Percentiles rank a stretch among this genome's conserved stretches.
phyloP scores from a whole-genome alignment of 2,888 invertebrate species.

The Cheilosia grossa region DNA sequence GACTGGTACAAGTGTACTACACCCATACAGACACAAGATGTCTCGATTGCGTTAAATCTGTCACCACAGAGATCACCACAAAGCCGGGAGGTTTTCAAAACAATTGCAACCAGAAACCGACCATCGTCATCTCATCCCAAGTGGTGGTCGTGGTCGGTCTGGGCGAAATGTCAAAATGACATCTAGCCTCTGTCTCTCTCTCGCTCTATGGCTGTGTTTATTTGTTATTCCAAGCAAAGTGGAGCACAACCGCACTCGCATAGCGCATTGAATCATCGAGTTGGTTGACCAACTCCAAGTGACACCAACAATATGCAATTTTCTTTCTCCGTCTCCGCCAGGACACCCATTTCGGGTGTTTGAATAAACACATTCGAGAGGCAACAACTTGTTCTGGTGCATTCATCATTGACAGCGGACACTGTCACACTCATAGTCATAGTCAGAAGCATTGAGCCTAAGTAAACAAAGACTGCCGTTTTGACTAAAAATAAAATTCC shows the following conservation, averaged over 20 bases:
- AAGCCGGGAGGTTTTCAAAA: constrained; percentile 44
- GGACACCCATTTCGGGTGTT: constrained; percentile 65
- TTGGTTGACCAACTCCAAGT: constrained; percentile 61
- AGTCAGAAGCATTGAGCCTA: constrained; percentile 46
- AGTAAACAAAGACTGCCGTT: constrained; percentile 48
- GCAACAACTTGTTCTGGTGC: constrained; percentile 44
- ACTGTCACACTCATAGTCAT: constrained; percentile 56
- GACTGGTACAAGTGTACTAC: constrained; percentile 10
- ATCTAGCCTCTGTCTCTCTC: background rate
- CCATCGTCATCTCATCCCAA: constrained; percentile 29
- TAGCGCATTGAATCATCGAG: constrained; percentile 15
- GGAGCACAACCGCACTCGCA: constrained; percentile 40
- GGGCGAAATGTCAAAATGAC: constrained; percentile 47
- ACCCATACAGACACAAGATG: constrained; percentile 38
- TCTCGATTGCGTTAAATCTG: constrained; percentile 71
- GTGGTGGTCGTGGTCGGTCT: constrained; percentile 27
- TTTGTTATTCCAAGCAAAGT: constrained; percentile 67
- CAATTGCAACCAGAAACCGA: constrained; percentile 59
- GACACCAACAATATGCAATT: constrained; percentile 26
- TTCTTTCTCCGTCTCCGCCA: constrained; percentile 25
- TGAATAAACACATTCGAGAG: constrained; percentile 48
- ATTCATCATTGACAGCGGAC: constrained; percentile 41
- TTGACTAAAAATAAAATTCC: constrained; percentile 28
- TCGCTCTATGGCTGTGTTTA: constrained; percentile 38
- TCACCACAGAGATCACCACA: constrained; percentile 53